Evolutionary conservation across 2,113 vertebrate species (phyloP).

Genomic region (Pollachius pollachius): DNA sequence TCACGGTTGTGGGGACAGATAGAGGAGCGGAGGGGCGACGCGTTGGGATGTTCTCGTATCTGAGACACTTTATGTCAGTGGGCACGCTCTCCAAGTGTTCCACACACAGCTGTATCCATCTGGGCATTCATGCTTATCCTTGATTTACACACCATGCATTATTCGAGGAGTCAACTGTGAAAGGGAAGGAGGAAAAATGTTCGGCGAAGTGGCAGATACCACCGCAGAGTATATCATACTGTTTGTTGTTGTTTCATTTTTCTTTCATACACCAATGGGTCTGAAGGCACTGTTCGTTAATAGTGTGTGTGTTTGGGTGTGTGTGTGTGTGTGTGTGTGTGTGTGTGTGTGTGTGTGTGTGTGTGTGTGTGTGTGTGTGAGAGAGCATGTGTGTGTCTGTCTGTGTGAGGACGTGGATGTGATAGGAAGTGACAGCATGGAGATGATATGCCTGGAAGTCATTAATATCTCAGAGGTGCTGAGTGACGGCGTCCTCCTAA

Average conservation of each 20-base stretch:
- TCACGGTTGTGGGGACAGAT: too few relatives aligned
- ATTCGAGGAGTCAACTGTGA: conserved; percentile 37
- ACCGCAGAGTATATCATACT: conserved; percentile 25
- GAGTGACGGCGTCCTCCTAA: conserved; percentile 1
- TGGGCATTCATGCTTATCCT: not conserved
- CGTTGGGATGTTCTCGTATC: not conserved
- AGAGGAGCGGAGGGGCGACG: too few relatives aligned
- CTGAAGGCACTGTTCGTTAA: conserved; percentile 15
- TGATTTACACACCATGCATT: conserved; percentile 25
- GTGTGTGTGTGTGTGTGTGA: too few relatives aligned
- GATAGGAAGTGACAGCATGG: conserved; percentile 11
- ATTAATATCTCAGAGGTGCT: conserved; percentile 38
- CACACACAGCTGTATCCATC: too few relatives aligned
- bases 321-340: too few relatives aligned
- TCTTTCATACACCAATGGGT: conserved; percentile 28
- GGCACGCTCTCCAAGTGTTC: not conserved
- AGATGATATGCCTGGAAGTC: conserved; percentile 25
- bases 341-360: too few relatives aligned
- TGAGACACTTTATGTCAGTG: not conserved
- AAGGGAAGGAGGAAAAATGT: conserved; percentile 33
- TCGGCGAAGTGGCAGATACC: conserved; percentile 30
- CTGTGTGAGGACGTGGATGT: too few relatives aligned
- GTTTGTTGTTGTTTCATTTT: conserved; percentile 16
- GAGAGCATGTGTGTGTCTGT: too few relatives aligned
- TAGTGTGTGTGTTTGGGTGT: conserved; percentile 24